Base-by-base conservation (phyloP, 2,888 invertebrate genomes). In the Drosophila picticornis region DNA sequence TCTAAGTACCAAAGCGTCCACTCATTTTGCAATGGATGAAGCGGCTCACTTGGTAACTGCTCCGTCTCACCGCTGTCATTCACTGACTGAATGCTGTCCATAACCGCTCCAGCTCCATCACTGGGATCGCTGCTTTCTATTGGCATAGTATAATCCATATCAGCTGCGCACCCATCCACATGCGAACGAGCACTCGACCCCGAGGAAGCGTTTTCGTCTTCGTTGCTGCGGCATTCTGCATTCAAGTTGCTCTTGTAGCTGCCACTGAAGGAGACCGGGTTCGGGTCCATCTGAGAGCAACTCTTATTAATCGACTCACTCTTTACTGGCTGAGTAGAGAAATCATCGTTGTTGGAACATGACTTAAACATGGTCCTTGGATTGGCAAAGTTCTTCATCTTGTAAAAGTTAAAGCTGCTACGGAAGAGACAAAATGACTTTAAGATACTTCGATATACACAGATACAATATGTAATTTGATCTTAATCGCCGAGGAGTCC, bases 1-100 rank as follows among this genome's bases (percentile, higher is more conserved):
- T 99, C 99, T 92, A 96, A 98, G 93, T 98, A 99, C 99, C 99
- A 99, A 71, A 99, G 94, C 4, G 98, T 98, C 99, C 99, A 99
- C 62, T 95, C 96, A 93, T 97, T 97, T 92, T 98, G 97, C 72
- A 99, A 94, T 6, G 98, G 98, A 94, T 99, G 98, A 93, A 98
- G 98, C 76, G 95, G 95, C 66, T 64, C 62, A 2, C 95, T 92
- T 85, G 95, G 94, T 89, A 95, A 95, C 64, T 65, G 57, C 10
- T 65, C 31, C 13, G 25, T 7, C 3, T 75, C 75, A 34, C 46
- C 58, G 43, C 11, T 64, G 19, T 7, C 56, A 16, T 31, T 19
- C 25, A 22, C 1, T n/a, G 38, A 2, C 5, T 19, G 59, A 27
- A 25, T 32, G 48, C 48, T 50, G 11, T 46, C 29, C 29, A 31